These are phyloP conservation scores for Dolichomitus sp. DNA, from an alignment of 2,888 invertebrate genomes.

Conservation along the genomic window DNA sequence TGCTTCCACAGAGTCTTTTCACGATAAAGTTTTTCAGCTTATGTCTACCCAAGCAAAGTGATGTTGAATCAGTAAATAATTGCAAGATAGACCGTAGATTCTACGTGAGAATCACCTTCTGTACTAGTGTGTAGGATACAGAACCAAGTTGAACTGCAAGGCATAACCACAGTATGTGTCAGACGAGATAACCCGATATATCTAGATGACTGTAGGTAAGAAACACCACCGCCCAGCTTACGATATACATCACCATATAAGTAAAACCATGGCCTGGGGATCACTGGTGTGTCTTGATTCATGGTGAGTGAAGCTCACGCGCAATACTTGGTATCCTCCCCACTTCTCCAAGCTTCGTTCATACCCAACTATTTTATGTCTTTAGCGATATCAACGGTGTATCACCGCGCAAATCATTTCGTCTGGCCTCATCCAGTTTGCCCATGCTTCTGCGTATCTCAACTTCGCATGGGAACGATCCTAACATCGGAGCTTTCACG, in stretches of 20 bases:
- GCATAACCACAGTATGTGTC: conserved; percentile 56
- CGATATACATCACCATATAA: conserved; percentile 80
- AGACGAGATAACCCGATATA: conserved; percentile 77
- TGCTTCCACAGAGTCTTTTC: too few species aligned
- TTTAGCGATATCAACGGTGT: conserved; percentile 74
- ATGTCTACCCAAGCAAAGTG: too few species aligned
- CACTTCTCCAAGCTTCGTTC: conserved; percentile 46
- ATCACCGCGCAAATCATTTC: conserved; percentile 76
- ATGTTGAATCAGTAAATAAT: too few species aligned
- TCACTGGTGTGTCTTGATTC: conserved; percentile 74
- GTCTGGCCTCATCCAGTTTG: conserved; percentile 64
- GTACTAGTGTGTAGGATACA: not conserved
- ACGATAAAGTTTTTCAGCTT: too few species aligned
- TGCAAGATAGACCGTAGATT: too few species aligned
- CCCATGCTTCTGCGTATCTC: conserved; percentile 3
- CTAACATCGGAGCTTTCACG: conserved; percentile 28
- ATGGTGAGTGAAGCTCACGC: conserved; percentile 65
- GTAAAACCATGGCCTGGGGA: conserved; percentile 75
- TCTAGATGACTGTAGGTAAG: conserved; percentile 73
- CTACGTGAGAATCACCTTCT: not conserved
- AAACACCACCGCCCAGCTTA: conserved; percentile 58
- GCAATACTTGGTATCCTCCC: conserved; percentile 12
- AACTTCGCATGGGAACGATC: conserved; percentile 25
- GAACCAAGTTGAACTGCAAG: not conserved
- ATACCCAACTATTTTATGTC: conserved; percentile 75